Base-by-base conservation (phyloP, 2,797 vertebrate genomes). In the Momotus momota region DNA sequence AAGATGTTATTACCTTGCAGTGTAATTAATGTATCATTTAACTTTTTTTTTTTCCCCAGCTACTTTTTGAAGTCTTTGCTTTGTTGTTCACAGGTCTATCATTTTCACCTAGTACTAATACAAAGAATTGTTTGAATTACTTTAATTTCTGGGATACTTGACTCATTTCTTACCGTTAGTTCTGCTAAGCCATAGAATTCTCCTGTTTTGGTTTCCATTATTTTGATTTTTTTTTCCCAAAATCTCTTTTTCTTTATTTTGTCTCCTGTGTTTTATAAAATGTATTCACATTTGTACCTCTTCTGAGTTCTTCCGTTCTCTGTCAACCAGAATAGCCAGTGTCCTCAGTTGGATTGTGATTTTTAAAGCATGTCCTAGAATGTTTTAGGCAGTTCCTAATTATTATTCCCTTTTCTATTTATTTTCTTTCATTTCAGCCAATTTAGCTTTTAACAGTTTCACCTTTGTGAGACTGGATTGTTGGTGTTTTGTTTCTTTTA, bases 331-430 rank as follows among this genome's bases (percentile, higher is more conserved):
- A 90, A 88, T 27, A 88, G 29, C 29, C 33, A 78, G 49, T 0
- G 0, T 81, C 89, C 82, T 93, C 82, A 65, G 52, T 10, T 81
- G 66, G 54, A 77, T 5, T 79, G 91, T 75, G 87, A 58, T 69
- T 95, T 93, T 81, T 49, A 89, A 94, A 93, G 54, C 66, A 79
- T 88, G 16, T 86, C 52, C 58, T 88, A 81, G 51, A 91, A 94
- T 64, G 31, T 73, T 88, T 88, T 86, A 92, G 79, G n/a, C 27
- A 94, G 35, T 90, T 92, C 22, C 62, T 92, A 72, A 86, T 94
- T 93, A 85, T 79, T 88, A 90, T 69, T 88, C 25, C 23, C 10
- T 79, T 94, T 91, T 67, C 38, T 85, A 61, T 83, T 96, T 89
- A 48, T 93, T 94, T 96, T 81, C 61, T 93, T 82, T 80, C 11